Base-by-base conservation (phyloP, 2,797 vertebrate genomes). In the Podarcis lilfordi region DNA sequence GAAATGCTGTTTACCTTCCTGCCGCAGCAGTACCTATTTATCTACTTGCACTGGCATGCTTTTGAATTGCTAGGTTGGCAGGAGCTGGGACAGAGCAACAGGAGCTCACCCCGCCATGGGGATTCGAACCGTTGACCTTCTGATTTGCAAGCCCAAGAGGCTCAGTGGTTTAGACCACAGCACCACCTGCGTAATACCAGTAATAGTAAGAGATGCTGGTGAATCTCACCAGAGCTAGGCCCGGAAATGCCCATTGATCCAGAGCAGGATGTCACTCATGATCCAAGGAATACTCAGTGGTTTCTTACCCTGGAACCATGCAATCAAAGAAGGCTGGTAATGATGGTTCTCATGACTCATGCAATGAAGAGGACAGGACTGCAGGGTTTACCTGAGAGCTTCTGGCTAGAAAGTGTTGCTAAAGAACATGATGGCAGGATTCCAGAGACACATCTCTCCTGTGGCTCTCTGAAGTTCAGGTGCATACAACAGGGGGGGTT, bases 361-460 rank as follows among this genome's bases (percentile, higher is more conserved):
- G 9, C 37, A 61, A 40, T 23, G 10, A 80, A 80, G 9, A n/a
- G 7, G 23, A 8, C 55, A 40, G 59, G 43, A 50, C 43, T 10
- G 1, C 0, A 1, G 82, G 5, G 3, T 61, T 61, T 96, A 99
- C 98, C 98, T 96, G 98, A 96, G 86, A 97, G 96, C 76, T 97
- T 98, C 89, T 96, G 94, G 61, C 95, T 95, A 0, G 97, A 97
- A 85, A 97, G 96, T 93, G 96, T 97, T 43, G 97, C 96, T 0
- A 96, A 97, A 0, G 98, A 98, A 35, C 96, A 97, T 0, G 97
- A 97, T 0, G 97, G 97, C 71, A 97, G 88, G 17, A 97, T 94
- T 1, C 97, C 96, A 0, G 88, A 93, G 3, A 92, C 32, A 21
- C 92, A 96, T 1, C 91, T 92, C 91, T 96, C 97, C 84, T 93